A percentile compares a stretch with the other conserved stretches of the same genome.
These are phyloP conservation scores for Notolabrus celidotus DNA, from an alignment of 2,797 vertebrate species.

Conservation along the genomic window DNA sequence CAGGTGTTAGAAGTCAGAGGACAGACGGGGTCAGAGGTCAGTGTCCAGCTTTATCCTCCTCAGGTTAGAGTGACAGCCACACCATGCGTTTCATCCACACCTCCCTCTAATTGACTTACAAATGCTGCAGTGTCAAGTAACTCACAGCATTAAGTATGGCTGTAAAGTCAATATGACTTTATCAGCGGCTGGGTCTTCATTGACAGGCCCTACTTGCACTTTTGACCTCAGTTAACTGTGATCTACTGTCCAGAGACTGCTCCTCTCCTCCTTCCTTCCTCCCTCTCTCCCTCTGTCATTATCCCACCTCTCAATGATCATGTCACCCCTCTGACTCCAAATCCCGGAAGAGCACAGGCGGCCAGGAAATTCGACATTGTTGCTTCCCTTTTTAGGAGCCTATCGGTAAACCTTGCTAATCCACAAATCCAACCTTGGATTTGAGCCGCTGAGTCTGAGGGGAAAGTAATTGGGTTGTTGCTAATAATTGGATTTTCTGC, in stretches of 20 bases:
- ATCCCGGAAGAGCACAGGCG: slow-evolving; percentile 80
- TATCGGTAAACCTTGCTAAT: slow-evolving; percentile 86
- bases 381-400: slow-evolving; percentile 81
- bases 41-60: slow-evolving; percentile 56
- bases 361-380: slow-evolving; percentile 83
- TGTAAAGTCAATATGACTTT: slow-evolving; percentile 80
- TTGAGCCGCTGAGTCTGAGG: slow-evolving; percentile 82
- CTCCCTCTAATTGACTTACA: slow-evolving; percentile 79
- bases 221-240: slow-evolving; percentile 74
- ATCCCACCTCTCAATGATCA: slow-evolving; percentile 79
- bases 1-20: slow-evolving; percentile 62
- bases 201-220: slow-evolving; percentile 71
- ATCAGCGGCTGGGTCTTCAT: slow-evolving; percentile 70
- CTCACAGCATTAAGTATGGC: slow-evolving; percentile 68
- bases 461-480: slow-evolving; percentile 88
- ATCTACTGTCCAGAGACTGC: slow-evolving; percentile 64
- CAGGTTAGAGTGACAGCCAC: slow-evolving; percentile 65
- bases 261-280: slow-evolving; percentile 34
- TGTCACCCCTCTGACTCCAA: slow-evolving; percentile 81
- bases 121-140: slow-evolving; percentile 70
- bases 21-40: slow-evolving; percentile 68
- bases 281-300: slow-evolving; percentile 58
- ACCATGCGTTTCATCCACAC: slow-evolving; percentile 44
- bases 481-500: slow-evolving; percentile 91
- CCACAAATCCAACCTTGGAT: slow-evolving; percentile 88